Percentiles rank a stretch among this genome's conserved stretches.
Evolutionary conservation across 1,140 invertebrate genomes (phyloP).

Genomic region (Oryzaephilus surinamensis): DNA sequence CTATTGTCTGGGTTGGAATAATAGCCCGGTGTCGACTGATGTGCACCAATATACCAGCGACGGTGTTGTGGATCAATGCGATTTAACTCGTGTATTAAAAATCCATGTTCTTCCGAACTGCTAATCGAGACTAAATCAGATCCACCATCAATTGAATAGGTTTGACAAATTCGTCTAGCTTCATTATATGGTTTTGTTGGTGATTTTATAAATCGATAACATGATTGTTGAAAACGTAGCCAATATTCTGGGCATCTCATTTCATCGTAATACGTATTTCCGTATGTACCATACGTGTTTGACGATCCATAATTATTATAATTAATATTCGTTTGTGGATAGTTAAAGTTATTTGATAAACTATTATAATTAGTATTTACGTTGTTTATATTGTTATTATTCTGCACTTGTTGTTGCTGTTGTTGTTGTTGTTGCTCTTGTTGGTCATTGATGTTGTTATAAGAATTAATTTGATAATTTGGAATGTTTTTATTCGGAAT

Average conservation of each 20-base stretch:
- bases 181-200: constrained; percentile 66
- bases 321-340: too few relatives aligned
- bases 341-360: too few relatives aligned
- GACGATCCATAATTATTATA: too few relatives aligned
- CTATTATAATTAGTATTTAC: too few relatives aligned
- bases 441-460: background rate
- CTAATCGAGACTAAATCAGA: constrained; percentile 72
- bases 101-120: constrained; percentile 75
- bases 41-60: constrained; percentile 75
- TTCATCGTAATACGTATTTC: too few relatives aligned
- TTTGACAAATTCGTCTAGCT: constrained; percentile 66
- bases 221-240: constrained; percentile 62
- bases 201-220: constrained; percentile 82
- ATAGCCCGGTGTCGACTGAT: constrained; percentile 58
- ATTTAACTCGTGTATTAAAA: constrained; percentile 66
- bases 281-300: too few relatives aligned
- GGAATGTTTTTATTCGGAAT: too few relatives aligned
- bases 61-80: constrained; percentile 74
- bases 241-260: constrained; percentile 70
- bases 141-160: constrained; percentile 45
- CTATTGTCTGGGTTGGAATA: constrained; percentile 80
- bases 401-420: background rate
- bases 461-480: too few relatives aligned
- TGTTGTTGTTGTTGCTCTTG: background rate
- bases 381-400: too few relatives aligned